Base-by-base conservation (phyloP, 1,140 invertebrate genomes). In the Colletes gigas region DNA sequence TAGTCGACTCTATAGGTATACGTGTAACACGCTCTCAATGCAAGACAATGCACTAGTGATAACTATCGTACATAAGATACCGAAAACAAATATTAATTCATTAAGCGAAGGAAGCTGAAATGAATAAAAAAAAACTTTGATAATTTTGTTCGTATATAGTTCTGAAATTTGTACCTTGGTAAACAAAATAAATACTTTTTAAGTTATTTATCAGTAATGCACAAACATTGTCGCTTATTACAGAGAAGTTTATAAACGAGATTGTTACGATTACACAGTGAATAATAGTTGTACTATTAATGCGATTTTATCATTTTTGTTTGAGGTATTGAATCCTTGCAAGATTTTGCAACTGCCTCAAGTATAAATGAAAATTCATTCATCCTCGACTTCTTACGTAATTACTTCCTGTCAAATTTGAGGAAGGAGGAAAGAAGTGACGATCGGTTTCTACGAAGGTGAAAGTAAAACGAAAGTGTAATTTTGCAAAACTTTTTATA, bases 121-220 rank as follows among this genome's bases (percentile, higher is more conserved):
- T 50, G 54, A 70, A 71, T 81, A 41, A 69, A 86, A 41, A 69
- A 86, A 68, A 57, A 59, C 77, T 17, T 77, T 67, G 39, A 74
- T 62, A 83, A 59, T 83, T 78, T 76, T 62, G 65, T 86, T 83
- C 62, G 75, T 52, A 70, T 52, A 70, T 79, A 80, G 55, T 73
- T 84, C 52, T 81, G 75, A 87, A 71, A 88, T 84, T 85, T 88
- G 82, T 87, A 87, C 74, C 62, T 86, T 87, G 63, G 67, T 67
- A 86, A 75, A 82, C 50, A 77, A 82, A 82, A 87, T 74, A 88
- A 83, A 80, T 88, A 87, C 83, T 85, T 85, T 80, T 83, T 91
- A 90, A 91, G 89, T 90, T 91, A 91, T 90, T 89, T 90, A 85
- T 85, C 85, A 89, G 83, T 88, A 89, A 87, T 89, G 89, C 90